Conservation (phyloP, 2,888 invertebrate species). For the Yponomeuta malinellus region DNA sequence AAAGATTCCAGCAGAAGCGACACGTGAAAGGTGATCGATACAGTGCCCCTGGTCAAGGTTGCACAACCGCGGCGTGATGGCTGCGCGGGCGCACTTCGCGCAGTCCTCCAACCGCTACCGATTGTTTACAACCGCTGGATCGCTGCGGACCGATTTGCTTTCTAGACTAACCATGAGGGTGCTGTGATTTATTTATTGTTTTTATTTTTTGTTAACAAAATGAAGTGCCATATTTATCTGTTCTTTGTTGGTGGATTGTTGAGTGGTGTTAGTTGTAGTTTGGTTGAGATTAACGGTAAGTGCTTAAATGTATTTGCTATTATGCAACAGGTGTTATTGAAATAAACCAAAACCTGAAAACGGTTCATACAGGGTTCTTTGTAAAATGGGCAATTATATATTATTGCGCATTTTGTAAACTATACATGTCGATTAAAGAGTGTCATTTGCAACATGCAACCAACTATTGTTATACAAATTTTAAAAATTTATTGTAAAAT, state of each 20-base stretch:
- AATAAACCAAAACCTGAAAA: too few species aligned
- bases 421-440: too few species aligned
- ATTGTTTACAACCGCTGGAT: slow-evolving; percentile 7
- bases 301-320: background rate
- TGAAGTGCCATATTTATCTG: slow-evolving; percentile 17
- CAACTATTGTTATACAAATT: too few species aligned
- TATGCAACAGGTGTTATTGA: too few species aligned
- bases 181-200: background rate
- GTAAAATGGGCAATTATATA: too few species aligned
- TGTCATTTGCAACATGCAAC: too few species aligned
- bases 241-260: slow-evolving; percentile 14
- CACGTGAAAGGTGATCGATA: background rate
- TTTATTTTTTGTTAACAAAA: slow-evolving; percentile 8
- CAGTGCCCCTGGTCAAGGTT: background rate
- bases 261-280: slow-evolving; percentile 17
- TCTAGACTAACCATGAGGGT: background rate
- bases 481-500: too few species aligned
- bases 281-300: slow-evolving; percentile 26
- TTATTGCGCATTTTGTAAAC: too few species aligned
- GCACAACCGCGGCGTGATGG: background rate
- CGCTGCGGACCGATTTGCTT: background rate
- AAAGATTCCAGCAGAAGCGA: slow-evolving; percentile 11
- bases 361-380: too few species aligned
- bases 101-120: background rate
- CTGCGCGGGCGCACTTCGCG: background rate